Percentiles rank a stretch among this genome's conserved stretches.
Evolutionary conservation across 2,888 invertebrate genomes (phyloP).

Genomic region (Spatulosminthurus flaviceps): DNA sequence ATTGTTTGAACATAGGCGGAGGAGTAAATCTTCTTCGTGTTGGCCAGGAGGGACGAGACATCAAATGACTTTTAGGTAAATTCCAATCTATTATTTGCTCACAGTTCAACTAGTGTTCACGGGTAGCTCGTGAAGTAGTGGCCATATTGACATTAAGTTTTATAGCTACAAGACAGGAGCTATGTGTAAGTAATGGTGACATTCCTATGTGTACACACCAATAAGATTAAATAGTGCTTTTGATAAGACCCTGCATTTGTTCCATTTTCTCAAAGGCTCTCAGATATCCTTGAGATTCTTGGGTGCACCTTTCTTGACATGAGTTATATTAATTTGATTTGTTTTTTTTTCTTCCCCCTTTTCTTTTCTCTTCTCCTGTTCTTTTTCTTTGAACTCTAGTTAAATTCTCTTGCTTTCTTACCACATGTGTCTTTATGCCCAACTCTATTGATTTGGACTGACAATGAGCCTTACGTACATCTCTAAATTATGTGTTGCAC

Average conservation of each 20-base stretch:
- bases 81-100: background rate
- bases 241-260: background rate
- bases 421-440: background rate
- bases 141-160: too few species aligned
- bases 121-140: too few species aligned
- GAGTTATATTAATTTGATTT: conserved; percentile 9
- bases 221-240: background rate
- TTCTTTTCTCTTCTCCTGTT: too few species aligned
- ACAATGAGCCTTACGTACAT: too few species aligned
- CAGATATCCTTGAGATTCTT: conserved; percentile 6
- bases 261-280: background rate
- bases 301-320: background rate
- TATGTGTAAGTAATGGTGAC: too few species aligned
- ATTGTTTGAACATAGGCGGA: conserved; percentile 25
- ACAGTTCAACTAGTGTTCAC: background rate
- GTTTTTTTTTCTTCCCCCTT: too few species aligned
- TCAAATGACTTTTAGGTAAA: conserved; percentile 52
- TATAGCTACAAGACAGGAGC: too few species aligned
- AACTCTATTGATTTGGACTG: background rate
- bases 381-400: conserved; percentile 6
- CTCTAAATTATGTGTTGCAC: too few species aligned
- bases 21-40: conserved; percentile 53
- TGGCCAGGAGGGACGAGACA: conserved; percentile 54
- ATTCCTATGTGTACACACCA: too few species aligned
- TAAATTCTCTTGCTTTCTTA: background rate